Evolutionary conservation across 2,113 vertebrate genomes (phyloP).

Genomic region (Daphoenositta chrysoptera): DNA sequence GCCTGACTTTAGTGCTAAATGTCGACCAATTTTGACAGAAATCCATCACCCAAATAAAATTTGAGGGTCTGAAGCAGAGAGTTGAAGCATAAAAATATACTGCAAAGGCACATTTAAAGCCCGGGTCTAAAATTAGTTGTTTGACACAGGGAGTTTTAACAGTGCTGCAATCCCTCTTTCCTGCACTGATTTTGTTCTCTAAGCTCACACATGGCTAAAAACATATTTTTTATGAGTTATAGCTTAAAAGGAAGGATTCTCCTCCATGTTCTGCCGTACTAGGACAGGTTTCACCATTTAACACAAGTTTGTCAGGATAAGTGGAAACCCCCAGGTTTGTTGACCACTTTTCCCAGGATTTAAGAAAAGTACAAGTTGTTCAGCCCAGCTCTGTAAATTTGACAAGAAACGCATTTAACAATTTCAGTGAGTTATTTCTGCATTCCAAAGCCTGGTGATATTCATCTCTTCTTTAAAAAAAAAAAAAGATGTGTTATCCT

Average conservation of each 20-base stretch:
- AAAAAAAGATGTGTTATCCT: not conserved
- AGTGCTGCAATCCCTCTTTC: not conserved
- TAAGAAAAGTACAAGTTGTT: not conserved
- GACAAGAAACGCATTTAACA: not conserved
- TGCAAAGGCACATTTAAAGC: constrained; percentile 1
- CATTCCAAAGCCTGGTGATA: not conserved
- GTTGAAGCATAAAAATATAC: constrained; percentile 15
- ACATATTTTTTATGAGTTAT: not conserved
- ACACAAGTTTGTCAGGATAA: not conserved
- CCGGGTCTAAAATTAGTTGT: not conserved
- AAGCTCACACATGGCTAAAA: not conserved
- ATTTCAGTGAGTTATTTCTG: not conserved
- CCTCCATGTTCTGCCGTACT: not conserved
- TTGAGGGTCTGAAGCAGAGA: constrained; percentile 9
- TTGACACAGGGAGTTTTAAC: not conserved
- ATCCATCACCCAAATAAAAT: constrained; percentile 21
- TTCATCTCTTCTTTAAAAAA: not conserved
- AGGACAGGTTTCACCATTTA: not conserved
- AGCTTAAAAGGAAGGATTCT: not conserved
- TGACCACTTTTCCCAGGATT: not conserved
- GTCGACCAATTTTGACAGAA: not conserved
- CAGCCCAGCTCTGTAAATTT: not conserved
- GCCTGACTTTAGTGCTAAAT: not conserved
- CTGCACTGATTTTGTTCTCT: not conserved
- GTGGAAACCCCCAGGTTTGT: not conserved